phyloP scores from a whole-genome alignment of 92 coral and sea anemone genomes.

The Hydrozoanthus gracilis region DNA sequence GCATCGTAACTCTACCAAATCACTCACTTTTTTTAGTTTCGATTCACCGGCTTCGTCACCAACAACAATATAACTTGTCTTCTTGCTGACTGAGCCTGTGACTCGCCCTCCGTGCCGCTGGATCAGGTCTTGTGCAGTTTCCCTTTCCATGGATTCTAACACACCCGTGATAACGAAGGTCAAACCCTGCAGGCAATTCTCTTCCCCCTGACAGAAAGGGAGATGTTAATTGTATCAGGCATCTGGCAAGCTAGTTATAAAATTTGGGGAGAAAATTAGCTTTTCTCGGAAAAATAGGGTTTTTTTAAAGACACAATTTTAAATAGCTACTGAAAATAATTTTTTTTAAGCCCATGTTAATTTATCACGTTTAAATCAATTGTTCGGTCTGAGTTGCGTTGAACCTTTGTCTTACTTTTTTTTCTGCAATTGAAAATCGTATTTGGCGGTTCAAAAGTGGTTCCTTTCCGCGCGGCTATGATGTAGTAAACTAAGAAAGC shows the following conservation, averaged over 20 bases:
- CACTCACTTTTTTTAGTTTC: constrained; percentile 76
- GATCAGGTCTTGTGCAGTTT: constrained; percentile 80
- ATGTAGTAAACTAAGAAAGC: no score
- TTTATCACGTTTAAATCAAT: no score
- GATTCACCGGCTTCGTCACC: constrained; percentile 90
- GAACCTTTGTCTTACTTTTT: no score
- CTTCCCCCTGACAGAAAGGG: constrained; percentile 71
- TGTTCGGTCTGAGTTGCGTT: no score
- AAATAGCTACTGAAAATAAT: neutral
- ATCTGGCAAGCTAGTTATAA: neutral
- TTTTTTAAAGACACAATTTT: no score
- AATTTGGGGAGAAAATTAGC: neutral
- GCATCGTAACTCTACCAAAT: neutral
- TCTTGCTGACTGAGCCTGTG: constrained; percentile 89
- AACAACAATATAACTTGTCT: constrained; percentile 83
- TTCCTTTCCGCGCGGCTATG: no score
- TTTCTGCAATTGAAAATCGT: no score
- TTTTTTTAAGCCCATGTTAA: no score
- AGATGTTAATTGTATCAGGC: neutral
- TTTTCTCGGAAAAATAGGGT: neutral
- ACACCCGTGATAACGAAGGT: constrained; percentile 93
- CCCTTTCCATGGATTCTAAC: constrained; percentile 87
- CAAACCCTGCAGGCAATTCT: constrained; percentile 87
- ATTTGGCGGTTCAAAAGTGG: no score
- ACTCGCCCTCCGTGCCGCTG: constrained; percentile 95